Base-by-base conservation (phyloP, 2,888 invertebrate species). In the Petrolisthes manimaculis region DNA sequence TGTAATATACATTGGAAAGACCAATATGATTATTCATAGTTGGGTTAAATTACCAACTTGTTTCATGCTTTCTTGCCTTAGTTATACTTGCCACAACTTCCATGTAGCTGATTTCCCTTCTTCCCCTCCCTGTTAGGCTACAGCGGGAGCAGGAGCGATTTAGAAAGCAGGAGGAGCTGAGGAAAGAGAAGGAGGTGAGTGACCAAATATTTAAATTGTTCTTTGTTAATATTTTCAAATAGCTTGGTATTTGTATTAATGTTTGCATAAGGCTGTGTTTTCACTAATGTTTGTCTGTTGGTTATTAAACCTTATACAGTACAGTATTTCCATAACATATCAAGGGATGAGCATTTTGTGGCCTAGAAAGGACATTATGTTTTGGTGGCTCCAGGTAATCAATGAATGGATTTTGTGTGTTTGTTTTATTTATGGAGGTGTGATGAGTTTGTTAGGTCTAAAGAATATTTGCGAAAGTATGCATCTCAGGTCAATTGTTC, bases 151-250 rank as follows among this genome's bases (percentile, higher is more conserved):
- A 91, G 88, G 91, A 89, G 92, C 90, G 91, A 92, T 91, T 89
- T 91, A 91, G 92, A 91, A 91, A 88, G 82, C 92, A 77, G 78
- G 92, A 89, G 86, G 91, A 89, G 86, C 88, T 89, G 84, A 91
- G 84, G 82, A 88, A 89, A 83, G 92, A 93, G 79, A 92, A 92
- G 91, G 92, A 93, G 91, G 88, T 87, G 61, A 56, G 86, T 53
- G 24, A 37, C 69, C n/a, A 12, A 61, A 37, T 79, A 53, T 51
- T 18, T 3, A 14, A 14, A 53, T 51, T 4, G 8, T 5, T 53
- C 18, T 14, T 55, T 51, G 8, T 79, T 79, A 18, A 14, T 18
- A 51, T 53, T 9, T 2, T 37, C 37, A 37, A 37, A 37, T 37
- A 37, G 37, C 37, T 37, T 37, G 37, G 37, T 37, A 2, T 0